phyloP scores from a whole-genome alignment of 2,797 vertebrate species.

The Darevskia mixta region DNA sequence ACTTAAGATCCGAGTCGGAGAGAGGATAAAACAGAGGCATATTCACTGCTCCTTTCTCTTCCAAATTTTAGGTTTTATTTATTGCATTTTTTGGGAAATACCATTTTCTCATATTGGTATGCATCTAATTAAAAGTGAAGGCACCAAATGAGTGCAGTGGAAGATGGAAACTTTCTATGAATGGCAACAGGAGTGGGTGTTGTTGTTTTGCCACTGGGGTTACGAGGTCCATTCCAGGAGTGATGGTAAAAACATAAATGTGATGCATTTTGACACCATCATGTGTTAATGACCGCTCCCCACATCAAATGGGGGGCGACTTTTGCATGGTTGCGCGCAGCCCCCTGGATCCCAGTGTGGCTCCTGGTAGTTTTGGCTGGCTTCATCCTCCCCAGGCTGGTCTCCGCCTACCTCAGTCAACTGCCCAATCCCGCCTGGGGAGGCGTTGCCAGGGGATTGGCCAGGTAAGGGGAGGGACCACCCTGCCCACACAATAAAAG shows the following conservation, averaged over 20 bases:
- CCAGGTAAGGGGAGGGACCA: too few relatives aligned
- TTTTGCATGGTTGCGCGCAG: too few relatives aligned
- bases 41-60: conserved; percentile 18
- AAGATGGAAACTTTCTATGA: conserved; percentile 22
- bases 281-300: not conserved
- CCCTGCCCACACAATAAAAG: too few relatives aligned
- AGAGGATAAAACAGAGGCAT: not conserved
- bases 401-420: too few relatives aligned
- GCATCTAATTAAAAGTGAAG: conserved; percentile 1
- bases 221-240: not conserved
- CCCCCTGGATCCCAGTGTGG: too few relatives aligned
- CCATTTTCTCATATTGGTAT: not conserved
- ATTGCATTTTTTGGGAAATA: not conserved
- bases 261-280: not conserved
- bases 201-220: too few relatives aligned
- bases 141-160: not conserved
- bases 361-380: too few relatives aligned
- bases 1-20: not conserved
- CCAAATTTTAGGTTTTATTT: conserved; percentile 9
- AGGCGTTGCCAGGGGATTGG: too few relatives aligned
- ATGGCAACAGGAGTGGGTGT: not conserved
- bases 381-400: too few relatives aligned
- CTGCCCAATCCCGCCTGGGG: too few relatives aligned
- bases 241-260: not conserved
- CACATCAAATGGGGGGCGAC: too few relatives aligned